A percentile compares a stretch with the other conserved stretches of the same genome.
Evolutionary conservation across 1,140 invertebrate genomes (phyloP).

Genomic region (Brachionus sp.): DNA sequence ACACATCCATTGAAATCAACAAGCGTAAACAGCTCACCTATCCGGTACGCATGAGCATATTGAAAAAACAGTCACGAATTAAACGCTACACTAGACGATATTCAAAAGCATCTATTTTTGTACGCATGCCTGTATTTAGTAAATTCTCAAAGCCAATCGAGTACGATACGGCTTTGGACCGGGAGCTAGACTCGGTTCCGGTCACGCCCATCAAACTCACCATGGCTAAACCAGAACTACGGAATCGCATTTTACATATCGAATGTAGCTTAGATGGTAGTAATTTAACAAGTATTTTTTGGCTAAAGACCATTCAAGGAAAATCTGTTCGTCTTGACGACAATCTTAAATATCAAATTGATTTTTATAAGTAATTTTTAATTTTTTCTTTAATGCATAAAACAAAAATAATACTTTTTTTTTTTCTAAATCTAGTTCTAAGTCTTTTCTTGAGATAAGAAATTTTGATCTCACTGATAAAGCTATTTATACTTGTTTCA

Average conservation of each 20-base stretch:
- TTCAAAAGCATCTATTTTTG: constrained; percentile 10
- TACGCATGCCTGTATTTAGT: constrained; percentile 40
- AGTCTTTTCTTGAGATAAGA: background rate
- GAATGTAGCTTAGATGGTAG: background rate
- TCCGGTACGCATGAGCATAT: background rate
- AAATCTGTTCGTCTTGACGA: background rate
- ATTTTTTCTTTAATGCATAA: background rate
- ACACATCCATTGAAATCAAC: background rate
- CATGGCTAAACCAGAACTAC: background rate
- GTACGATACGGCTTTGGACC: background rate
- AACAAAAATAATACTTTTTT: background rate
- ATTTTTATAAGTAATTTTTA: background rate
- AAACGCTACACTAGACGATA: background rate
- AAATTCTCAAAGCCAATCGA: background rate
- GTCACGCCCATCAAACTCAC: background rate
- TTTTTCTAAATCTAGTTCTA: background rate
- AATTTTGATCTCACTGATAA: background rate
- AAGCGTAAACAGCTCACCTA: constrained; percentile 15
- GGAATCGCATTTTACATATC: background rate
- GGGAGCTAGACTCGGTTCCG: background rate
- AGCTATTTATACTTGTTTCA: background rate
- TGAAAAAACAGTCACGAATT: background rate
- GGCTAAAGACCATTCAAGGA: background rate
- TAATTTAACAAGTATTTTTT: background rate
- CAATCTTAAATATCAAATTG: background rate